A percentile compares a stretch with the other conserved stretches of the same genome.
Evolutionary conservation across 2,888 invertebrate species (phyloP).

Genomic region (Prosopocoilus inquinatus): DNA sequence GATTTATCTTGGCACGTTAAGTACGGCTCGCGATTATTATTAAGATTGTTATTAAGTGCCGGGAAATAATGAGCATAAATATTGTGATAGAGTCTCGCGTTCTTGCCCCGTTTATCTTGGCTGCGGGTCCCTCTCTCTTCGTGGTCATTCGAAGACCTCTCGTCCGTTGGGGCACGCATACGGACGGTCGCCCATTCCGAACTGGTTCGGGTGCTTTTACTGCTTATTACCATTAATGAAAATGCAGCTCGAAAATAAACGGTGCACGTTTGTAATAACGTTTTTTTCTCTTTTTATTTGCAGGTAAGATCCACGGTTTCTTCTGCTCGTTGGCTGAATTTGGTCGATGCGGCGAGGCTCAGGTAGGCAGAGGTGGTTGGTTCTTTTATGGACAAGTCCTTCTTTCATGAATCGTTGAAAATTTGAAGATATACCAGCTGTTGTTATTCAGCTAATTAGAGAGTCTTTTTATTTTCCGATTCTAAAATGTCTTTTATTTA

Average conservation of each 20-base stretch:
- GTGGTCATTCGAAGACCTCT: neutral
- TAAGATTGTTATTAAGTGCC: constrained; percentile 4
- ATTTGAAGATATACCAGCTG: too few species aligned
- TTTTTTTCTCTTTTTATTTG: constrained; percentile 1
- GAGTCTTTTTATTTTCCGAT: too few species aligned
- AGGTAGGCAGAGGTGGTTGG: neutral
- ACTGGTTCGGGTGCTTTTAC: neutral
- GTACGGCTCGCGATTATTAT: constrained; percentile 8
- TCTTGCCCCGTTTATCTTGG: neutral
- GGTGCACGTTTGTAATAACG: neutral
- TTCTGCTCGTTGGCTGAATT: neutral
- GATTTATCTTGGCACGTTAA: constrained; percentile 3
- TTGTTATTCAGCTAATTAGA: too few species aligned
- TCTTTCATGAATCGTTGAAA: too few species aligned
- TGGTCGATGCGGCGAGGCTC: neutral
- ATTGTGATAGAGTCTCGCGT: constrained; percentile 2
- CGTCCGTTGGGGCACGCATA: neutral
- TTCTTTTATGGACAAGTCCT: too few species aligned
- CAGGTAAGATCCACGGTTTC: neutral
- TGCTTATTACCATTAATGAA: neutral
- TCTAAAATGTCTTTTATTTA: too few species aligned
- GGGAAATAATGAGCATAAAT: constrained; percentile 5
- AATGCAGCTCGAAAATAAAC: neutral
- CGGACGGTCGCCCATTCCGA: neutral
- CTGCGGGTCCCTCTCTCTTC: neutral